Evolutionary conservation across 2,113 vertebrate species (phyloP).

Genomic region (Ceyx melanurus): DNA sequence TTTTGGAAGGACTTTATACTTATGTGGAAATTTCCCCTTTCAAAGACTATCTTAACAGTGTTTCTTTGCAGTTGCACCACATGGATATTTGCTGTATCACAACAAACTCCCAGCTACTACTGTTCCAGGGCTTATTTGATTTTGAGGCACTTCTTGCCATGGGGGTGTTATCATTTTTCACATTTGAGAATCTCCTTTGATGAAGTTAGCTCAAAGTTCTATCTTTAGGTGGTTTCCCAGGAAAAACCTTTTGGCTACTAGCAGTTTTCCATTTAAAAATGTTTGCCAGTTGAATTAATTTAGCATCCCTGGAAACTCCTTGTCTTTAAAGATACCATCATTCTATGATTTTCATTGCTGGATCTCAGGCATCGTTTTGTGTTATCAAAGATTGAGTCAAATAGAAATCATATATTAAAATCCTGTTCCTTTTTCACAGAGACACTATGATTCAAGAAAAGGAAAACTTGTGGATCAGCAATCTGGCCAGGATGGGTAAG

Average conservation of each 20-base stretch:
- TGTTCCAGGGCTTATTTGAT: constrained; percentile 38
- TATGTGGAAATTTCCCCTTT: not conserved
- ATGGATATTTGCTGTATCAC: constrained; percentile 5
- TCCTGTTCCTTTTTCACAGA: not conserved
- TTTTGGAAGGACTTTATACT: not conserved
- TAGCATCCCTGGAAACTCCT: constrained; percentile 44
- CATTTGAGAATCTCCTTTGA: constrained; percentile 61
- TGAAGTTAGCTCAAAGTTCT: constrained; percentile 54
- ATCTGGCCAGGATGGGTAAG: not conserved
- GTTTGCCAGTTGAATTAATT: constrained; percentile 6
- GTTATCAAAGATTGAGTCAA: not conserved
- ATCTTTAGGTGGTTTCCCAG: constrained; percentile 56
- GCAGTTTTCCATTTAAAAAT: constrained; percentile 33
- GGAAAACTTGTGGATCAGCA: not conserved
- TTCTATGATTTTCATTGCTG: constrained; percentile 1
- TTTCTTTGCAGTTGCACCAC: not conserved
- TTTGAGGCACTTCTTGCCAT: constrained; percentile 39
- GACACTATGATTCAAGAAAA: not conserved
- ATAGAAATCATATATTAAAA: not conserved
- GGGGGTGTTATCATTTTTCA: constrained; percentile 53
- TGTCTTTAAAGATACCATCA: constrained; percentile 32
- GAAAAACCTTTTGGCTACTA: constrained; percentile 55
- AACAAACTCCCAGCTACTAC: constrained; percentile 6
- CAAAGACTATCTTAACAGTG: not conserved
- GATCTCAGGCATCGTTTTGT: not conserved